Conservation (phyloP, 2,113 vertebrate genomes). For the Hipposideros armiger region DNA sequence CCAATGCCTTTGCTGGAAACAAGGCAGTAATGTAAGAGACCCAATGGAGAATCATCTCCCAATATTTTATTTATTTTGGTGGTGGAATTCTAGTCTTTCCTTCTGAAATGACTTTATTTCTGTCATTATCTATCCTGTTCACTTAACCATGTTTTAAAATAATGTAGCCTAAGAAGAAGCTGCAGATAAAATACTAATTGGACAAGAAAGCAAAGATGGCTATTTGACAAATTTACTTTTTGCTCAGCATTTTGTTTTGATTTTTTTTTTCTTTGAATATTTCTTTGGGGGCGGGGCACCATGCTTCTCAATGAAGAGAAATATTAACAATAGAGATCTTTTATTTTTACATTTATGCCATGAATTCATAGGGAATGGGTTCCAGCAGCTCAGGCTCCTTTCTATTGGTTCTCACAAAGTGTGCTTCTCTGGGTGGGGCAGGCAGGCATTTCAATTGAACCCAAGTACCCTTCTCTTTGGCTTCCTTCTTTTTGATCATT, state of each 20-base stretch:
- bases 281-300: no score
- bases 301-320: no score
- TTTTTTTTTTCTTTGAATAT: no score
- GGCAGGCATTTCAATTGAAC: no score
- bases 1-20: neutral
- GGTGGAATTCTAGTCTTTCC: neutral
- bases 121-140: neutral
- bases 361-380: no score
- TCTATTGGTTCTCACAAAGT: no score
- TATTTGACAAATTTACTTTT: neutral
- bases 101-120: neutral
- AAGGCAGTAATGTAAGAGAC: neutral
- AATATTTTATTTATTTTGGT: constrained; percentile 16
- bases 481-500: no score
- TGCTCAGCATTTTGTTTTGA: neutral
- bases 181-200: neutral
- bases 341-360: no score
- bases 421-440: no score
- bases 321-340: no score
- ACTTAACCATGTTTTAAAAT: neutral
- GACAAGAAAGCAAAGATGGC: neutral
- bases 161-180: neutral
- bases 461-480: no score
- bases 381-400: no score
- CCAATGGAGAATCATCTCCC: neutral